Evolutionary conservation across 1,140 invertebrate genomes (phyloP).

Genomic region (Hycleus phaleratus): DNA sequence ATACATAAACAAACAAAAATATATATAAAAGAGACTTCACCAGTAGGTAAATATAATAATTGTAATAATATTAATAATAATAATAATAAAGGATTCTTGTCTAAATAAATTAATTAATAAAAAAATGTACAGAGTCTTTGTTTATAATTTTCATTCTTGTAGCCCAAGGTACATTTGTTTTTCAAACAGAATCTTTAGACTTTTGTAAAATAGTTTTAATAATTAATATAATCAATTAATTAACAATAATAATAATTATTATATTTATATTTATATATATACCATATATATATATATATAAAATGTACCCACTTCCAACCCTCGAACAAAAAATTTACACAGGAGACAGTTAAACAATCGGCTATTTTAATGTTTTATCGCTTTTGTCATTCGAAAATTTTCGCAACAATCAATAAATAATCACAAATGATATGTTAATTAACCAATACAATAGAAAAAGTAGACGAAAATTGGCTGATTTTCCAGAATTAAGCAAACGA

Average conservation of each 20-base stretch:
- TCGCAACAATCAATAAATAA: too few relatives aligned
- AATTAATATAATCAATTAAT: too few relatives aligned
- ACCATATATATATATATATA: slow-evolving; percentile 14
- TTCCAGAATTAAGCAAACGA: too few relatives aligned
- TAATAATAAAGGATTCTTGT: slow-evolving; percentile 25
- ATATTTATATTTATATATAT: slow-evolving; percentile 31
- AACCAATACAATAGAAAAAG: too few relatives aligned
- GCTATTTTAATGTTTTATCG: slow-evolving; percentile 25
- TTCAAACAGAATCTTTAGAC: neutral
- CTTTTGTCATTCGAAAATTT: slow-evolving; percentile 19
- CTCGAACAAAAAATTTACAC: slow-evolving; percentile 9
- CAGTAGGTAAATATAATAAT: slow-evolving; percentile 21
- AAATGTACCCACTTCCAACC: slow-evolving; percentile 30
- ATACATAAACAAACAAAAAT: slow-evolving; percentile 35
- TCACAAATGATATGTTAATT: too few relatives aligned
- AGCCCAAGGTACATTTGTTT: slow-evolving; percentile 32
- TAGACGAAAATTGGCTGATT: too few relatives aligned
- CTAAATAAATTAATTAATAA: slow-evolving; percentile 27
- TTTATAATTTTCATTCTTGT: slow-evolving; percentile 13
- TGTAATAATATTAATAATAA: too few relatives aligned
- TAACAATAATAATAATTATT: too few relatives aligned
- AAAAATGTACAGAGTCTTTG: slow-evolving; percentile 30
- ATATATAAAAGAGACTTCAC: slow-evolving; percentile 35
- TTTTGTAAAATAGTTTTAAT: slow-evolving; percentile 26
- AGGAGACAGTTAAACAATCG: slow-evolving; percentile 25